Conservation (phyloP, 2,888 invertebrate genomes). For the Lacanobia oleracea region DNA sequence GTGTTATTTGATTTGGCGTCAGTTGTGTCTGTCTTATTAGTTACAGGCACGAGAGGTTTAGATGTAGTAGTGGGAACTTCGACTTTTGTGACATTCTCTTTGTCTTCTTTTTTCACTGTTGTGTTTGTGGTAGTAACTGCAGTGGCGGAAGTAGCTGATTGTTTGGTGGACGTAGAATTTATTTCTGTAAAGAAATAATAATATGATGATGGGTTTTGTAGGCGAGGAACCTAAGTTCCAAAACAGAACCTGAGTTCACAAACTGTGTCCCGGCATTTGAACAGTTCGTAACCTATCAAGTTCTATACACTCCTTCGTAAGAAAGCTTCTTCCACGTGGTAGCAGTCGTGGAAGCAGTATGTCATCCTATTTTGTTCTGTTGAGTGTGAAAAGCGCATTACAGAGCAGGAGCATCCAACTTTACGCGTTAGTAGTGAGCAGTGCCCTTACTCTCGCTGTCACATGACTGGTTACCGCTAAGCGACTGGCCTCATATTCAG, state of each 20-base stretch:
- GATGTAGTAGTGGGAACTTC: constrained; percentile 11
- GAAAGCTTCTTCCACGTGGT: background rate
- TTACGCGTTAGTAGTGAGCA: too few species aligned
- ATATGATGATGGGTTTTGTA: background rate
- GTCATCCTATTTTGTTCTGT: too few species aligned
- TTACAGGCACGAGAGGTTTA: too few species aligned
- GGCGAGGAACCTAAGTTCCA: too few species aligned
- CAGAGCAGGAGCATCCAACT: background rate
- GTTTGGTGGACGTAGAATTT: constrained; percentile 62
- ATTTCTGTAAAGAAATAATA: constrained; percentile 73
- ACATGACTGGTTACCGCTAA: background rate
- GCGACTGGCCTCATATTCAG: background rate
- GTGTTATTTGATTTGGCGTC: constrained; percentile 4
- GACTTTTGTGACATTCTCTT: constrained; percentile 41
- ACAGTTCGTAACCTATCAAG: too few species aligned
- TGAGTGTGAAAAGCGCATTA: background rate
- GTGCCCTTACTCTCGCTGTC: too few species aligned
- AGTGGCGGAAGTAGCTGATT: background rate
- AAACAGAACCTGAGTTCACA: too few species aligned
- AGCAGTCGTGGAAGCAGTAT: too few species aligned
- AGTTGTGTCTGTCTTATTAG: constrained; percentile 2
- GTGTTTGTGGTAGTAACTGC: constrained; percentile 41
- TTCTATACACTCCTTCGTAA: too few species aligned
- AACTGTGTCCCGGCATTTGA: too few species aligned
- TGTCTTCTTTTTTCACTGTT: constrained; percentile 58